phyloP scores from a whole-genome alignment of 2,888 invertebrate species.

The Rhagonycha lutea region DNA sequence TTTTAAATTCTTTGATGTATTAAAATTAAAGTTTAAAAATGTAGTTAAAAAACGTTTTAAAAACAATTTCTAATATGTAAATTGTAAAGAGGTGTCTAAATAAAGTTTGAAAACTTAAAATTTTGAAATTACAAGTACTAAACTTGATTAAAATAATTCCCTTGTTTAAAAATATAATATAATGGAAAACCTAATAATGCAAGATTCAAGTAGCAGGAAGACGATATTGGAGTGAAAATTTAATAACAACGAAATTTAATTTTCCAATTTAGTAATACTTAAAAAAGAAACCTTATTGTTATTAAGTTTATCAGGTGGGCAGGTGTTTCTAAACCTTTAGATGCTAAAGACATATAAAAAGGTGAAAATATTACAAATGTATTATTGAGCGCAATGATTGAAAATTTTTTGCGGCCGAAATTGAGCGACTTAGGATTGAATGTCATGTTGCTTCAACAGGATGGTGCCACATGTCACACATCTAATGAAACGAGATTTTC shows the following conservation, averaged over 20 bases:
- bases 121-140: background rate
- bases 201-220: background rate
- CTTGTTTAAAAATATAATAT: background rate
- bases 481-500: too few relatives aligned
- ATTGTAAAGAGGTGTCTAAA: background rate
- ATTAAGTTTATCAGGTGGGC: too few relatives aligned
- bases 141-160: background rate
- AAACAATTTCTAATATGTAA: background rate
- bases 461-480: too few relatives aligned
- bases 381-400: too few relatives aligned
- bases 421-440: too few relatives aligned
- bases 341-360: too few relatives aligned
- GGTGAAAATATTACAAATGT: too few relatives aligned
- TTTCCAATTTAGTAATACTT: too few relatives aligned
- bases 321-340: too few relatives aligned
- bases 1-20: background rate
- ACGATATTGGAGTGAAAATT: background rate
- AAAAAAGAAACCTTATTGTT: too few relatives aligned
- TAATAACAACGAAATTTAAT: background rate
- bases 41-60: background rate
- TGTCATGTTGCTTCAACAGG: too few relatives aligned
- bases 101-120: background rate
- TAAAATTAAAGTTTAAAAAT: background rate
- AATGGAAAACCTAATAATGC: background rate
- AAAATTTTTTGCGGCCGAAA: too few relatives aligned